Conservation (phyloP, 2,113 vertebrate species). For the Sander vitreus region DNA sequence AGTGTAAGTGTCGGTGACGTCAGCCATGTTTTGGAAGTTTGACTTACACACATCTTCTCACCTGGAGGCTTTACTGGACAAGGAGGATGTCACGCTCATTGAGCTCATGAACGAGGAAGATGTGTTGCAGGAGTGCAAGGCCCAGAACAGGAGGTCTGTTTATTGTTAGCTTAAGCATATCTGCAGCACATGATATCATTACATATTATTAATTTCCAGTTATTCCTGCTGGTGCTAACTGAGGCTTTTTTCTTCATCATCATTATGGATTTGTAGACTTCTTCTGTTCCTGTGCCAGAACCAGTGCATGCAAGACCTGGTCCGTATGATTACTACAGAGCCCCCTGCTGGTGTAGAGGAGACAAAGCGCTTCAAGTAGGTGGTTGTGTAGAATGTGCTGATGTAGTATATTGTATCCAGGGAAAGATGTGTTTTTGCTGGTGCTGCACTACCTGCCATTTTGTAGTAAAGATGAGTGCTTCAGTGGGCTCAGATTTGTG, state of each 20-base stretch:
- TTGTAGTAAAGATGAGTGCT: slow-evolving; percentile 16
- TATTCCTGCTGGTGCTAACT: slow-evolving; percentile 7
- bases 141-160: slow-evolving; percentile 90
- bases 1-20: slow-evolving; percentile 75
- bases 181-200: neutral
- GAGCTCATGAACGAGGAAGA: slow-evolving; percentile 98
- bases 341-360: slow-evolving; percentile 94
- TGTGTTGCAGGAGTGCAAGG: slow-evolving; percentile 96
- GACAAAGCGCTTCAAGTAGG: slow-evolving; percentile 97
- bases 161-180: neutral
- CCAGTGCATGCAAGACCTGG: slow-evolving; percentile 94
- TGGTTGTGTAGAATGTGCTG: slow-evolving; percentile 54
- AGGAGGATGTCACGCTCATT: slow-evolving; percentile 91
- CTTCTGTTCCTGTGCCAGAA: slow-evolving; percentile 93
- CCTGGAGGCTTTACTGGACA: slow-evolving; percentile 95
- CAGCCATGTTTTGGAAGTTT: slow-evolving; percentile 99
- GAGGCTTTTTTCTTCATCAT: slow-evolving; percentile 11
- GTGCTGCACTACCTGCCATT: slow-evolving; percentile 26
- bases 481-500: neutral
- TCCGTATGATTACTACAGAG: slow-evolving; percentile 92
- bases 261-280: slow-evolving; percentile 79
- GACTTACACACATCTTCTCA: slow-evolving; percentile 95
- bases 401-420: slow-evolving; percentile 32
- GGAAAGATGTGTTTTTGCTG: slow-evolving; percentile 29
- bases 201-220: neutral